Evolutionary conservation across 2,113 vertebrate species (phyloP), one percentile per base, ranked within the genome.

Genomic region (Periophthalmodon schlosseri): DNA sequence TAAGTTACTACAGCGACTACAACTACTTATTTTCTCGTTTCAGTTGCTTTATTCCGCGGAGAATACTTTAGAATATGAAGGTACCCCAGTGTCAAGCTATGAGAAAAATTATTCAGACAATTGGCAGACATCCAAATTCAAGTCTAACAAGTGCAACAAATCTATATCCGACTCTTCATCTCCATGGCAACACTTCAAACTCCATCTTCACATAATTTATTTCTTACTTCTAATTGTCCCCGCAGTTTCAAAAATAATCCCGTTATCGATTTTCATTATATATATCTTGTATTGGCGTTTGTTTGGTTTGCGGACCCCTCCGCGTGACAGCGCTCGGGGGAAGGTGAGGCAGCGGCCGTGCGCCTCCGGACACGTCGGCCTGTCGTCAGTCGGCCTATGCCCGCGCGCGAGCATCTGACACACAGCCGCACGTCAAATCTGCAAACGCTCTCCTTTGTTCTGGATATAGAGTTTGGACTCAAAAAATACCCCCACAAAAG

Each of bases 401-500:
- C 56, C 65, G 39, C 74, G 69, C 74, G 77, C 57, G 68, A 86
- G 79, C 77, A 70, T 83, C 69, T 80, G 60, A 82, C 81, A 79
- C 61, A 73, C 68, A 75, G 75, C 73, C 74, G 73, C 71, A 66
- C 50, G 34, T 16, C 69, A 63, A 70, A 67, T 57, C 16, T 18
- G 12, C 34, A 39, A 86, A 76, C 44, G 39, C 79, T 72, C 86
- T 81, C 57, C 23, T 34, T 28, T 34, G 28, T 84, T 82, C 39
- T 54, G 87, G 77, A 90, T 91, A 87, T 84, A 86, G 81, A 74
- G 72, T 87, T 6, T 39, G 36, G 36, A 39, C 39, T 44, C 8
- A 58, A 61, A 86, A 88, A 89, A 87, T 85, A 86, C 74, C 74
- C 80, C 77, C 28, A 82, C 76, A 83, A 81, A 81, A 81, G 72